phyloP scores from a whole-genome alignment of 1,140 invertebrate species.

The Caerostris extrusa region DNA sequence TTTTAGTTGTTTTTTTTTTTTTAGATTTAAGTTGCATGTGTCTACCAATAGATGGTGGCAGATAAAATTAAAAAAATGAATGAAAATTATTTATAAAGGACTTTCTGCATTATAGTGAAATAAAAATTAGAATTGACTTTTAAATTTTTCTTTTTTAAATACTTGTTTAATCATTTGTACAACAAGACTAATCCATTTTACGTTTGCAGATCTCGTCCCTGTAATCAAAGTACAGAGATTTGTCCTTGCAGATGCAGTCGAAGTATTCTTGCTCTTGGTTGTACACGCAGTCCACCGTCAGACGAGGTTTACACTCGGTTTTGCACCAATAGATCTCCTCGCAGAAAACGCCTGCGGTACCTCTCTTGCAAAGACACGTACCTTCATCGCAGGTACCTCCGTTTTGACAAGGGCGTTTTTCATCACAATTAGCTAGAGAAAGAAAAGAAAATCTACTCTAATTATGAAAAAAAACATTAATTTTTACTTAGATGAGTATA shows the following conservation, averaged over 20 bases:
- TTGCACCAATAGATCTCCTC: background rate
- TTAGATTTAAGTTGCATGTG: too few species aligned
- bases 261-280: background rate
- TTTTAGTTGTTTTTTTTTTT: too few species aligned
- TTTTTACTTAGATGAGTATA: too few species aligned
- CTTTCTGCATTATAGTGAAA: too few species aligned
- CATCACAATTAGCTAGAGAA: background rate
- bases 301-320: background rate
- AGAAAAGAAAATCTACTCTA: background rate
- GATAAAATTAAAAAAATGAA: too few species aligned
- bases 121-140: too few species aligned
- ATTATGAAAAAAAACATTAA: too few species aligned
- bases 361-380: background rate
- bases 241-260: background rate
- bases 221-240: background rate
- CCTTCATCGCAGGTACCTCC: background rate
- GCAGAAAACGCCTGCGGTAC: background rate
- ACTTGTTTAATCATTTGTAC: too few species aligned
- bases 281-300: background rate
- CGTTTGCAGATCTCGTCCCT: background rate
- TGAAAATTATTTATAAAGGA: too few species aligned
- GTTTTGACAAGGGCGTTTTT: background rate
- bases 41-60: too few species aligned
- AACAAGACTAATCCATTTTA: background rate
- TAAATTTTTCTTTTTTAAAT: too few species aligned